Conservation (phyloP, 2,888 invertebrate genomes). For the Sesamia inferens region DNA sequence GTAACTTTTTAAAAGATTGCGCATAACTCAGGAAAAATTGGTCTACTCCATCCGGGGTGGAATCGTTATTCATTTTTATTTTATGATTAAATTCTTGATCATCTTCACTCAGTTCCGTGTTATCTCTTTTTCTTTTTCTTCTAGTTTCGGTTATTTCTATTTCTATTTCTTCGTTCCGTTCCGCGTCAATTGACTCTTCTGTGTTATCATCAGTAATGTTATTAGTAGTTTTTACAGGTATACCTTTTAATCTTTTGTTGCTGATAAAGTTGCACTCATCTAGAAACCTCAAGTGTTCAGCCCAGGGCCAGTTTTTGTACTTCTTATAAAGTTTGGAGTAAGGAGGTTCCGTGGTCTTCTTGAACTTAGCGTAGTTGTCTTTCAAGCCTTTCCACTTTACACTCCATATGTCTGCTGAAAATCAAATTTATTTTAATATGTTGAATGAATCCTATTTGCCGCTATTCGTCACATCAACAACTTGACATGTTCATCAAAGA, state of each 20-base stretch:
- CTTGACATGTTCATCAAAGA: neutral
- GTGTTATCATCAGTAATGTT: constrained; percentile 2
- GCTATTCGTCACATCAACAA: neutral
- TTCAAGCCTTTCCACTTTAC: constrained; percentile 60
- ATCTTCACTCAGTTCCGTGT: constrained; percentile 8
- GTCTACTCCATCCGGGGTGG: constrained; percentile 37
- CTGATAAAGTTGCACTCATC: constrained; percentile 33
- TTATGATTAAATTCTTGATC: neutral
- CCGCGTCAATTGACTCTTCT: constrained; percentile 28
- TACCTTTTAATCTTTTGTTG: constrained; percentile 3
- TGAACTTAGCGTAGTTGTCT: constrained; percentile 60
- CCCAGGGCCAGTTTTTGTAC: constrained; percentile 64
- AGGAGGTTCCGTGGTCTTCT: constrained; percentile 38
- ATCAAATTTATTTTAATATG: constrained; percentile 3
- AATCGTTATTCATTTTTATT: neutral
- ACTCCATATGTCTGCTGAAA: constrained; percentile 53
- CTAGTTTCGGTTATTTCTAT: constrained; percentile 12
- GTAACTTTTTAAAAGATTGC: constrained; percentile 54
- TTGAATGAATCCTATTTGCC: neutral
- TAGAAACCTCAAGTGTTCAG: constrained; percentile 48
- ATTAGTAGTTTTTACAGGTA: neutral
- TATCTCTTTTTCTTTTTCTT: constrained; percentile 11
- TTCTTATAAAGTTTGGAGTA: constrained; percentile 48
- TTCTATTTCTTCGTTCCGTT: neutral
- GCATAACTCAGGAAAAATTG: constrained; percentile 59